Conservation (phyloP, 2,797 vertebrate species). For the Podarcis lilfordi region DNA sequence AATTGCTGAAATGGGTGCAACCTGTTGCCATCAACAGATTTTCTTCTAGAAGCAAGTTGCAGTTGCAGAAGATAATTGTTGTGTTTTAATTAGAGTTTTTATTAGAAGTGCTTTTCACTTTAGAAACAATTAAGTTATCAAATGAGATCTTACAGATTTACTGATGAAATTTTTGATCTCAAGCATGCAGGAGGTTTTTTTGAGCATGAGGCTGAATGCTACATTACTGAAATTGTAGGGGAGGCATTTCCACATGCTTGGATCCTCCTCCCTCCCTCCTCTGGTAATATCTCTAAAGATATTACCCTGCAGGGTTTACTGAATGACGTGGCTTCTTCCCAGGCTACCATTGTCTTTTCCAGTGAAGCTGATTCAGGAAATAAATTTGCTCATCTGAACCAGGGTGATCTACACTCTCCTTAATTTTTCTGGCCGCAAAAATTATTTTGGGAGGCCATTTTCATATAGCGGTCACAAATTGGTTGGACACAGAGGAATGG, state of each 20-base stretch:
- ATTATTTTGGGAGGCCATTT: neutral
- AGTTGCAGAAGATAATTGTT: conserved; percentile 62
- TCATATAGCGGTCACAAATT: neutral
- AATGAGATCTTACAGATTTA: conserved; percentile 37
- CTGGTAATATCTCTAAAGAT: neutral
- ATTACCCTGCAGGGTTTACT: neutral
- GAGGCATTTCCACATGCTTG: neutral
- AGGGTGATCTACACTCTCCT: neutral
- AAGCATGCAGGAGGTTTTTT: neutral
- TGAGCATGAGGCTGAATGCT: neutral
- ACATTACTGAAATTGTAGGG: neutral
- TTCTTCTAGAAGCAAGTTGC: conserved; percentile 58
- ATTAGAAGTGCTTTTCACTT: conserved; percentile 59
- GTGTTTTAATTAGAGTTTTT: conserved; percentile 68
- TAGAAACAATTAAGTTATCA: conserved; percentile 62
- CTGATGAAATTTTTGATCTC: conserved; percentile 38
- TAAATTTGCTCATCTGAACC: neutral
- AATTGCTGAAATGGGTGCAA: conserved; percentile 74
- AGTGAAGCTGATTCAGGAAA: neutral
- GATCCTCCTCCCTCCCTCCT: neutral
- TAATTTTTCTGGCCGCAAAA: no score
- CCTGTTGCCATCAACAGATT: conserved; percentile 61
- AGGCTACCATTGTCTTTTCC: neutral
- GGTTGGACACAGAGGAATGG: no score
- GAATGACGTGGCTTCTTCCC: neutral